A percentile compares a stretch with the other conserved stretches of the same genome.
Evolutionary conservation across 2,797 vertebrate genomes (phyloP).

Genomic region (Syndactyla subalaris): DNA sequence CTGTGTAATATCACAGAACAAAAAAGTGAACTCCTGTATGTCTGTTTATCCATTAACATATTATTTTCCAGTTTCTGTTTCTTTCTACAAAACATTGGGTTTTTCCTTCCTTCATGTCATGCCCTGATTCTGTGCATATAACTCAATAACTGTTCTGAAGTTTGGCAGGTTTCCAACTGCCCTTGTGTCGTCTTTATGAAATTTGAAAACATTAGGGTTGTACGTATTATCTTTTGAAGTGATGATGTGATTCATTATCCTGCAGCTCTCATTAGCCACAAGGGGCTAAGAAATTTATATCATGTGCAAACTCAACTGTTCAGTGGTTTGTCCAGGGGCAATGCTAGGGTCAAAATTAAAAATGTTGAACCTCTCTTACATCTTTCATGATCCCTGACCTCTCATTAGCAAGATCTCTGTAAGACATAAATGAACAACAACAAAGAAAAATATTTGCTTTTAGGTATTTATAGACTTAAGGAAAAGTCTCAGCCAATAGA

Average conservation of each 20-base stretch:
- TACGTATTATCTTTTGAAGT: slow-evolving; percentile 74
- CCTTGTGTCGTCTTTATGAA: slow-evolving; percentile 78
- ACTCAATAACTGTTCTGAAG: slow-evolving; percentile 52
- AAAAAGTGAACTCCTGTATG: slow-evolving; percentile 1
- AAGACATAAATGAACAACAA: neutral
- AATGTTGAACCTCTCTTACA: neutral
- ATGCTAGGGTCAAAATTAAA: neutral
- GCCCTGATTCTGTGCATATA: slow-evolving; percentile 38
- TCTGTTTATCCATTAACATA: slow-evolving; percentile 75
- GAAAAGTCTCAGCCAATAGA: neutral
- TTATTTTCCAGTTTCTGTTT: slow-evolving; percentile 73
- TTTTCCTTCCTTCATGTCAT: slow-evolving; percentile 3
- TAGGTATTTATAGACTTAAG: neutral
- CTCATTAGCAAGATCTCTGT: neutral
- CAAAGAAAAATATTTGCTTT: neutral
- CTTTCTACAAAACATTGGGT: slow-evolving; percentile 27
- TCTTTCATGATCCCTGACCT: neutral
- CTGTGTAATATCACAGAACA: slow-evolving; percentile 68
- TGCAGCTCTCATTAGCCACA: slow-evolving; percentile 68
- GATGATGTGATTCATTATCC: slow-evolving; percentile 80
- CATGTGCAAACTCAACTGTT: slow-evolving; percentile 4
- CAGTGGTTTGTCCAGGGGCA: neutral
- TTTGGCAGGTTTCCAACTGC: slow-evolving; percentile 62
- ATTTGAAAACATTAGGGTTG: slow-evolving; percentile 78
- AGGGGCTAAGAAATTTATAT: slow-evolving; percentile 30